Percentiles rank a stretch among this genome's conserved stretches.
Evolutionary conservation across 2,888 invertebrate genomes (phyloP).

Genomic region (Cephus runcator): DNA sequence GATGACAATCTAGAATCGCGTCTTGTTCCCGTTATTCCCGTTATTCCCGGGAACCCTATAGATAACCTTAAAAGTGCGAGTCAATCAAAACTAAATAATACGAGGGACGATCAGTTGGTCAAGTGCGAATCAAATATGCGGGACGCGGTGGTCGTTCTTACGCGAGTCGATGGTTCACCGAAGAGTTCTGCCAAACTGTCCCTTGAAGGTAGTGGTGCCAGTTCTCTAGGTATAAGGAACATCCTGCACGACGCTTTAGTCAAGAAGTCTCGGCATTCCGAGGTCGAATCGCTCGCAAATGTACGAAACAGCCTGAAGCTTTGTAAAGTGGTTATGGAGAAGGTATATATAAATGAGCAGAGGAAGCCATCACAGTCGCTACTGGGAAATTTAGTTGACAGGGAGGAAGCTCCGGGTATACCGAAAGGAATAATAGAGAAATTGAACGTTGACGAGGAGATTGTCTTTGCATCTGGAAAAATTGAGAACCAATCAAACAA

Average conservation of each 20-base stretch:
- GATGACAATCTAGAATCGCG: slow-evolving; percentile 15
- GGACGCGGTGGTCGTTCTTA: not conserved
- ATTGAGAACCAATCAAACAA: not conserved
- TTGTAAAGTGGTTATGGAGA: not conserved
- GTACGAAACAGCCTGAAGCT: not conserved
- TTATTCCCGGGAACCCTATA: slow-evolving; percentile 7
- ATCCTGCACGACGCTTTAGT: not conserved
- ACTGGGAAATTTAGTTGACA: no score
- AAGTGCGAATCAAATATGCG: not conserved
- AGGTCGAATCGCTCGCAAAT: not conserved
- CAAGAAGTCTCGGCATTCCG: not conserved
- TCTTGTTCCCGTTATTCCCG: slow-evolving; percentile 4
- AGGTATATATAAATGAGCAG: not conserved
- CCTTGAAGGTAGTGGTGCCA: not conserved
- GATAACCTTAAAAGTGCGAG: not conserved
- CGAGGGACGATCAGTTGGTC: not conserved
- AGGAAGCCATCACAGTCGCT: not conserved
- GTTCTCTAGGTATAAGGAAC: not conserved
- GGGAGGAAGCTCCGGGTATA: not conserved
- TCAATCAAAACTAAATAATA: slow-evolving; percentile 3
- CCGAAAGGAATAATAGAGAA: slow-evolving; percentile 26
- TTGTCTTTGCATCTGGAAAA: slow-evolving; percentile 19
- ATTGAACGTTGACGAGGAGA: slow-evolving; percentile 23
- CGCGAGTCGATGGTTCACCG: not conserved
- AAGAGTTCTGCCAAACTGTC: not conserved